phyloP scores from a whole-genome alignment of 2,797 vertebrate genomes.

The Spinus pinus region DNA sequence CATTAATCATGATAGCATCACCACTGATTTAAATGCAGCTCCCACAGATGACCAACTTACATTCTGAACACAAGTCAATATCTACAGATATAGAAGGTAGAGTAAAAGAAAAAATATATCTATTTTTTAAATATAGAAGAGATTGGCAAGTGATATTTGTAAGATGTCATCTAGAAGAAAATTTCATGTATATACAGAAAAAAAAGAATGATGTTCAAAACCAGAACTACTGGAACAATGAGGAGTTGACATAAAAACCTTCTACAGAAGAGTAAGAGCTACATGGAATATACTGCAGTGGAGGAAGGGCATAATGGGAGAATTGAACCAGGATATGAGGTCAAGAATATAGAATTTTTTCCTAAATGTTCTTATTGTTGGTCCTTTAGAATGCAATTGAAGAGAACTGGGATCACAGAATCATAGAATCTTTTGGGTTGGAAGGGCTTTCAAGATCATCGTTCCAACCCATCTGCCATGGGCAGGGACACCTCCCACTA shows the following conservation, averaged over 20 bases:
- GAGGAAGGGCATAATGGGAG: neutral
- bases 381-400: neutral
- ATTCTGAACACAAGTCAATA: neutral
- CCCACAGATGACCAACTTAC: neutral
- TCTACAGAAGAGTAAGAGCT: neutral
- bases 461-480: rapidly evolving
- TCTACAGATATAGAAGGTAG: neutral
- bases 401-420: neutral
- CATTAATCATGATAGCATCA: neutral
- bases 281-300: neutral
- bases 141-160: neutral
- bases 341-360: neutral
- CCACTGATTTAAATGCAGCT: neutral
- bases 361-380: neutral
- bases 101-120: neutral
- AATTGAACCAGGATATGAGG: neutral
- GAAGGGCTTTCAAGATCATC: neutral
- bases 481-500: neutral
- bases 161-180: neutral
- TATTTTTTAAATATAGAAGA: neutral
- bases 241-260: neutral
- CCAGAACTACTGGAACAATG: neutral
- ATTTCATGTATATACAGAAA: neutral
- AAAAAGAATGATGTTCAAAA: neutral
- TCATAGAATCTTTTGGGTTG: neutral